Percentiles rank a stretch among this genome's conserved stretches.
These are phyloP conservation scores for Microctenopoma lineatum DNA, from an alignment of 2,797 vertebrate species.

Conservation along the genomic window DNA sequence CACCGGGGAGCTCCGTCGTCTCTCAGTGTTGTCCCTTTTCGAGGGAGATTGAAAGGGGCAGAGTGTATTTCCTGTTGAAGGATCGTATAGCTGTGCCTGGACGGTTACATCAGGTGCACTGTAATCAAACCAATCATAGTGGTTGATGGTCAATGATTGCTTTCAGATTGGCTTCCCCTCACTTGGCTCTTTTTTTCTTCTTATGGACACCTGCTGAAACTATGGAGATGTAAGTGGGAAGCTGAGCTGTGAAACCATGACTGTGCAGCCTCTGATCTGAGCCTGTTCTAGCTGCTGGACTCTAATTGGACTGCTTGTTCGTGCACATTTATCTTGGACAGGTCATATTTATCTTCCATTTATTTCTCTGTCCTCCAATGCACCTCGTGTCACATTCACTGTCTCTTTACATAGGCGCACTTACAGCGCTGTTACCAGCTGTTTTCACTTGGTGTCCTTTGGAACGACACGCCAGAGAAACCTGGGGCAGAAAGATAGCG, in stretches of 20 bases:
- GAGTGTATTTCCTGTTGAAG: conserved; percentile 74
- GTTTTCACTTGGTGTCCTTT: conserved; percentile 47
- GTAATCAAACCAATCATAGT: conserved; percentile 81
- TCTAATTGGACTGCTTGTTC: conserved; percentile 60
- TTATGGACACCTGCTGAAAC: conserved; percentile 64
- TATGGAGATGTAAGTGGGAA: no score
- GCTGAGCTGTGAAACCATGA: conserved; percentile 28
- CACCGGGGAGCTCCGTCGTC: conserved; percentile 23
- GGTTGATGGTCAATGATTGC: conserved; percentile 82
- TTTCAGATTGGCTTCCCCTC: conserved; percentile 78
- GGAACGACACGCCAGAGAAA: conserved; percentile 41
- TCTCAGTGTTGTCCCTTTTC: conserved; percentile 50
- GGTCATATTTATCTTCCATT: conserved; percentile 43
- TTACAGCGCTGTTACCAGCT: conserved; percentile 44
- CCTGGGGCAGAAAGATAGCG: conserved; percentile 71
- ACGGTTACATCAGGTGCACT: conserved; percentile 74
- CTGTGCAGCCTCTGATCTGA: conserved; percentile 45
- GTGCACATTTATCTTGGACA: conserved; percentile 58
- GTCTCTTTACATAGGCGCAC: conserved; percentile 26
- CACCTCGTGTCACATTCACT: conserved; percentile 3
- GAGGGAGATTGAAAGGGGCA: conserved; percentile 70
- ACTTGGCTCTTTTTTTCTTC: conserved; percentile 36
- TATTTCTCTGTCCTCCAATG: not conserved
- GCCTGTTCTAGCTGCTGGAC: conserved; percentile 29
- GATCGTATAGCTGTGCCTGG: conserved; percentile 56